Conservation (phyloP, 2,888 invertebrate species). For the Xanthia togata region DNA sequence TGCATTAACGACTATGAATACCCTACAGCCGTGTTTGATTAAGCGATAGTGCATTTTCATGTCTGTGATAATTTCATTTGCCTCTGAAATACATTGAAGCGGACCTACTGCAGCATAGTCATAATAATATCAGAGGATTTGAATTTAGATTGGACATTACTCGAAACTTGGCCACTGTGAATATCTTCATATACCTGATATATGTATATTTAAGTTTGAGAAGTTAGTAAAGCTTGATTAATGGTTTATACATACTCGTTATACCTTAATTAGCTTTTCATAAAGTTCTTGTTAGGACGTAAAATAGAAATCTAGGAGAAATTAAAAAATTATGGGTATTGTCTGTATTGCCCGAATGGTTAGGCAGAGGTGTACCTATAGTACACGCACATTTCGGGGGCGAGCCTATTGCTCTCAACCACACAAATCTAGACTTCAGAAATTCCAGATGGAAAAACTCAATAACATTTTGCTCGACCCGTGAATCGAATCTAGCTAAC, state of each 20-base stretch:
- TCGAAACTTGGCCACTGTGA: conserved; percentile 35
- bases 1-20: conserved; percentile 19
- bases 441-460: too few species aligned
- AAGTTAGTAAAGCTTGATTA: conserved; percentile 29
- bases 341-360: too few species aligned
- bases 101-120: conserved; percentile 13
- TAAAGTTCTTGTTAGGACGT: not conserved
- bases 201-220: conserved; percentile 32
- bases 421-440: too few species aligned
- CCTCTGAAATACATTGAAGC: conserved; percentile 19
- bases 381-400: too few species aligned
- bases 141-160: conserved; percentile 60
- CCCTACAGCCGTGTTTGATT: conserved; percentile 15
- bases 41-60: conserved; percentile 58
- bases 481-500: too few species aligned
- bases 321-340: too few species aligned
- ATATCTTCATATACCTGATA: conserved; percentile 19
- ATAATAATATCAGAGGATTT: conserved; percentile 49
- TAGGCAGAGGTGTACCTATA: too few species aligned
- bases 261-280: not conserved
- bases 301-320: not conserved
- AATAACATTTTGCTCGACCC: not conserved
- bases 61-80: conserved; percentile 45
- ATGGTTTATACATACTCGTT: conserved; percentile 1
- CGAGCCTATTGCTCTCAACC: too few species aligned